phyloP scores from a whole-genome alignment of 2,113 vertebrate genomes.

The Sinocyclocheilus grahami region DNA sequence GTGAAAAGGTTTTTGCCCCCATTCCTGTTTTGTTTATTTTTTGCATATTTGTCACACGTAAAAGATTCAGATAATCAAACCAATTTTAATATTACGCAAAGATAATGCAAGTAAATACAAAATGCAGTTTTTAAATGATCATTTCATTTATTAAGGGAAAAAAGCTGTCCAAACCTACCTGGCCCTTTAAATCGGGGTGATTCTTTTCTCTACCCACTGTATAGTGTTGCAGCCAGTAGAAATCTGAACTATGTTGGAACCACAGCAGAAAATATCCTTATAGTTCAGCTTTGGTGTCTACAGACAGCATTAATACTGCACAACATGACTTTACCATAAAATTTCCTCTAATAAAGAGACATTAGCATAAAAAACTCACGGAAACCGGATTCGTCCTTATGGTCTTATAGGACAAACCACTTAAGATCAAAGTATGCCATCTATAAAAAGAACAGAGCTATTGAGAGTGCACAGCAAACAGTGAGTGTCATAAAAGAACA shows the following conservation, averaged over 20 bases:
- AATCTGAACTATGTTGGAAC: neutral
- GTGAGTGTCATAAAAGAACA: neutral
- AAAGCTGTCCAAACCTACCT: too few species aligned
- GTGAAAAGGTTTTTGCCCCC: too few species aligned
- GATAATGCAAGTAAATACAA: too few species aligned
- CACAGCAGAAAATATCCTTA: neutral
- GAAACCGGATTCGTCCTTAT: neutral
- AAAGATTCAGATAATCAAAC: too few species aligned
- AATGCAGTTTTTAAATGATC: too few species aligned
- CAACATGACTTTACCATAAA: conserved; percentile 10
- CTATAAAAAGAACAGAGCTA: neutral
- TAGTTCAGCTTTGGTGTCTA: neutral
- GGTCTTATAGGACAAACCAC: neutral
- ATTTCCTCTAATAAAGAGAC: conserved; percentile 3
- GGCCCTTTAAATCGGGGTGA: too few species aligned
- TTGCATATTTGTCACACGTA: too few species aligned
- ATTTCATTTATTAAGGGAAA: too few species aligned
- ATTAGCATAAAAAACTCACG: neutral
- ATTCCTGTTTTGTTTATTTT: too few species aligned
- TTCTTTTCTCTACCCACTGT: too few species aligned
- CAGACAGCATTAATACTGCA: conserved; percentile 39
- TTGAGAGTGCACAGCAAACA: neutral
- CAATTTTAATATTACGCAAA: too few species aligned
- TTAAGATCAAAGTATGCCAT: neutral
- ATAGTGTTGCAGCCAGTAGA: neutral